Base-by-base conservation (phyloP, 2,797 vertebrate species). In the Enteromius afrohamiltoni region DNA sequence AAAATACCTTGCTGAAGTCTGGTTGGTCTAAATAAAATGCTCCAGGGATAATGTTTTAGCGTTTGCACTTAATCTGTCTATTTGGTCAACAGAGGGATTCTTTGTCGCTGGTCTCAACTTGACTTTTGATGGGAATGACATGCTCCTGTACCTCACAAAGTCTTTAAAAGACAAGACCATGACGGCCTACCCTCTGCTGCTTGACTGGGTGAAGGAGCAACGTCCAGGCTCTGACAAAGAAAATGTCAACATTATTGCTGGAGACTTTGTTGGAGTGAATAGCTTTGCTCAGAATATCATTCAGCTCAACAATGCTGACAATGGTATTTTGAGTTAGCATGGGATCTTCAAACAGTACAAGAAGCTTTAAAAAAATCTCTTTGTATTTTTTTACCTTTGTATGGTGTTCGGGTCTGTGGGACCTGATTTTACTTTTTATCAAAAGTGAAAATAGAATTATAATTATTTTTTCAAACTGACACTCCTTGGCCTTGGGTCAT, bases 31-130 rank as follows among this genome's bases (percentile, higher is more conserved):
- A 29, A 47, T 3, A 42, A 23, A 4, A 16, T 70, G 5, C 67
- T 42, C 26, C 2, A 42, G 26, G 23, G 2, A 29, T 7, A 11
- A 73, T 4, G 2, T 73, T 49, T 19, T 73, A 29, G 2, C 4
- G 16, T 9, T 70, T 79, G 2, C 31, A 11, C 0, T 29, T 42
- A 58, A 55, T 42, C 8, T 58, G n/a, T 71, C 13, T 6, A 21
- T 77, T 68, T 83, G 75, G 9, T 68, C 37, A 31, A 29, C 14
- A 70, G 84, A 37, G 1, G 62, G 49, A 58, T 34, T 82, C 10
- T 83, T 82, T 73, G 80, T 74, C 2, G 58, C 75, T 55, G 80
- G 80, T 67, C 67, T 85, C 17, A 85, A 85, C 26, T 26, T 78
- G 51, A 85, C 80, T 31, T 60, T 60, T 17, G 69, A 82, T 55